A percentile compares a stretch with the other conserved stretches of the same genome.
Evolutionary conservation across 2,888 invertebrate species (phyloP).

Genomic region (Lacanobia wlatinum): DNA sequence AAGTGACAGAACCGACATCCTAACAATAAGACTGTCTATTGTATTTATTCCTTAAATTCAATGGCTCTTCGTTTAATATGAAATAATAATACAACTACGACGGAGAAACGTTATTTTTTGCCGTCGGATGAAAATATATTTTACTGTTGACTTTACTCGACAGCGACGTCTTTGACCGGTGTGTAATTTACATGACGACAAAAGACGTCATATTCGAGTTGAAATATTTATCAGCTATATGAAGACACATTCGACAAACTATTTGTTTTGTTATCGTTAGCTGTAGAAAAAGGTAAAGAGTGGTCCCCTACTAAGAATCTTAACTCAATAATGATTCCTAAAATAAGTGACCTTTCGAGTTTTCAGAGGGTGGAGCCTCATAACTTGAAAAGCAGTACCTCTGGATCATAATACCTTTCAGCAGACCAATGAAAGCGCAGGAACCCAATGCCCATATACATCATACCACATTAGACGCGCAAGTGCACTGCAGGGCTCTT

Average conservation of each 20-base stretch:
- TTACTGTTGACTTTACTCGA: not conserved
- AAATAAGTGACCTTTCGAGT: not conserved
- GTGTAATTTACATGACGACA: not conserved
- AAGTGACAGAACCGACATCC: not conserved
- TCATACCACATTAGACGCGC: not conserved
- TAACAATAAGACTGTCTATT: not conserved
- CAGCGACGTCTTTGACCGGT: not conserved
- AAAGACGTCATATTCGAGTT: not conserved
- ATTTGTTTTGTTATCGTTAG: slow-evolving; percentile 18
- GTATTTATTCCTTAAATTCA: not conserved
- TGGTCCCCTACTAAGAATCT: slow-evolving; percentile 6
- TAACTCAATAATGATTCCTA: not conserved
- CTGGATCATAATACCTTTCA: not conserved
- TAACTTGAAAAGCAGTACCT: not conserved
- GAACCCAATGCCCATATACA: not conserved
- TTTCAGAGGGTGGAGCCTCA: slow-evolving; percentile 11
- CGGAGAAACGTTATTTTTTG: not conserved
- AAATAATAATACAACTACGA: not conserved
- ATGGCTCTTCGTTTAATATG: not conserved
- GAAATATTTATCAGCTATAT: slow-evolving; percentile 10
- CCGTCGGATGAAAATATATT: not conserved
- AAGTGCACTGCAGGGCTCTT: slow-evolving; percentile 21
- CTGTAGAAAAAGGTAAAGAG: not conserved
- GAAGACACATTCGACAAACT: slow-evolving; percentile 7
- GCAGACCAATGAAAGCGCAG: slow-evolving; percentile 12